A percentile compares a stretch with the other conserved stretches of the same genome.
Conservation (phyloP, 1,140 invertebrate genomes). For the Stegodyphus mimosarum region DNA sequence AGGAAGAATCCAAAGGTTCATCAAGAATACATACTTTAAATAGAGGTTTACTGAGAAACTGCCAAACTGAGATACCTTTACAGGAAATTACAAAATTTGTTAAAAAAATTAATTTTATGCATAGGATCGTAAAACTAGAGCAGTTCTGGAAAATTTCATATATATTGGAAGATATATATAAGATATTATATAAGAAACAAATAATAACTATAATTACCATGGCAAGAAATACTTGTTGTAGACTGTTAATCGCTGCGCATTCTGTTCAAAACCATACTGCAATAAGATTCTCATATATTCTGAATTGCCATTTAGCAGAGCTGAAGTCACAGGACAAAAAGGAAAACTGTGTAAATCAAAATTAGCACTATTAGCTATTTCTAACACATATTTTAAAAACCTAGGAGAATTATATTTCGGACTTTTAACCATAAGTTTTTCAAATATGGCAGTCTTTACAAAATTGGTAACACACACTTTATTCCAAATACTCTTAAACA, state of each 20-base stretch:
- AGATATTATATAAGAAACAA: not conserved
- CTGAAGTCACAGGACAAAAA: conserved; percentile 19
- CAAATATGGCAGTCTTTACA: not conserved
- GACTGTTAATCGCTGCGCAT: not conserved
- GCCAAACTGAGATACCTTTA: no score
- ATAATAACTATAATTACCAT: not conserved
- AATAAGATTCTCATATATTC: not conserved
- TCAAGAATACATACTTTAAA: no score
- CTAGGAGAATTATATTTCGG: not conserved
- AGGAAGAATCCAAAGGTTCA: no score
- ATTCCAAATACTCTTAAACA: not conserved
- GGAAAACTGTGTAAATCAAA: not conserved
- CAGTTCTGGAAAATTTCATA: no score
- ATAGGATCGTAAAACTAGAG: no score
- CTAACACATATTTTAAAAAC: not conserved
- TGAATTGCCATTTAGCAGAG: conserved; percentile 4
- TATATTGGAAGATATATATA: no score
- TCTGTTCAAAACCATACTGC: conserved; percentile 10
- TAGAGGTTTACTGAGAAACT: no score
- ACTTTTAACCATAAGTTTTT: not conserved
- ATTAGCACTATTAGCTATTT: not conserved
- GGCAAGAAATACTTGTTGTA: not conserved
- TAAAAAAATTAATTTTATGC: no score
- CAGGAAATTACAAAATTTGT: no score
- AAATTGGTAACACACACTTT: not conserved